phyloP scores from a whole-genome alignment of 2,797 vertebrate genomes.

The Atherinosoma microstoma region DNA sequence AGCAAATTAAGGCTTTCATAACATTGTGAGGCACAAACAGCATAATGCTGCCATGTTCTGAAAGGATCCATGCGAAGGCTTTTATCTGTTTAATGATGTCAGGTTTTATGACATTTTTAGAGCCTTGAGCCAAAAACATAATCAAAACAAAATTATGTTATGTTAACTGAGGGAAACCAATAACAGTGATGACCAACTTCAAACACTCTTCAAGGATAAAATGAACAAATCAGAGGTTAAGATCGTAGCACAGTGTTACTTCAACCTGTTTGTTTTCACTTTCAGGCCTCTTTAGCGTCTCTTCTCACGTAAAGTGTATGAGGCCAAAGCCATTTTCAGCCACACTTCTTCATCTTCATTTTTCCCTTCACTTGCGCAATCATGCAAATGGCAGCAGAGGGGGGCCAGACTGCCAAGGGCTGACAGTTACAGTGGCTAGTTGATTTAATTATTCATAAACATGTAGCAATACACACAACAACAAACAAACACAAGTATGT shows the following conservation, averaged over 20 bases:
- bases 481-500: conserved; percentile 54
- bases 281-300: conserved; percentile 4
- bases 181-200: no score
- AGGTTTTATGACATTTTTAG: conserved; percentile 4
- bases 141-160: background rate
- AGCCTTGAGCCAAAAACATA: background rate
- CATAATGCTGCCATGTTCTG: conserved; percentile 9
- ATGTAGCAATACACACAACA: conserved; percentile 48
- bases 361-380: conserved; percentile 32
- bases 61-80: background rate
- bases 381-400: conserved; percentile 54
- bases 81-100: conserved; percentile 3
- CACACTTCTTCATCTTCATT: conserved; percentile 38
- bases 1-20: conserved; percentile 55
- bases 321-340: conserved; percentile 33
- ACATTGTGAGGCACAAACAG: conserved; percentile 7
- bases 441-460: conserved; percentile 77
- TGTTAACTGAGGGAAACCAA: background rate
- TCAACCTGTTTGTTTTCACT: conserved; percentile 19
- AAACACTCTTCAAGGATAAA: no score
- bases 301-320: conserved; percentile 34
- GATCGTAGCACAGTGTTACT: conserved; percentile 3
- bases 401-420: conserved; percentile 55
- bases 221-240: no score
- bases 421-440: conserved; percentile 65